These are phyloP conservation scores for Colletes latitarsis DNA, from an alignment of 1,140 invertebrate species.

Conservation along the genomic window DNA sequence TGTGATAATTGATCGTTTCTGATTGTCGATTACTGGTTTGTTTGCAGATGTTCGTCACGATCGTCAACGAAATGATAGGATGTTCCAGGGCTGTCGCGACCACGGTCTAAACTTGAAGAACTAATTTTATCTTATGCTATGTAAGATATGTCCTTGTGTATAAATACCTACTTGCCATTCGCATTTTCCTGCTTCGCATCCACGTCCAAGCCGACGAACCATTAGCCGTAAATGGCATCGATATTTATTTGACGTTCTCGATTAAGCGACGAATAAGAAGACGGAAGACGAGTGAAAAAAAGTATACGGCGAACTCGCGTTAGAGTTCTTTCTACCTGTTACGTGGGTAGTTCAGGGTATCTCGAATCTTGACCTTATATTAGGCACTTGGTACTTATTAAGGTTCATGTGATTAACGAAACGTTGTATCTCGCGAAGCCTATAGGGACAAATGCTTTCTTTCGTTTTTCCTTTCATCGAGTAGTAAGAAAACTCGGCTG, in stretches of 20 bases:
- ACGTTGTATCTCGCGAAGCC: slow-evolving; percentile 46
- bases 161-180: slow-evolving; percentile 63
- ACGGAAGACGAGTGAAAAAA: slow-evolving; percentile 36
- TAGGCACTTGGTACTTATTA: slow-evolving; percentile 69
- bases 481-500: slow-evolving; percentile 58
- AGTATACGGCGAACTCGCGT: slow-evolving; percentile 63
- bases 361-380: slow-evolving; percentile 60
- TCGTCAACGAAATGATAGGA: slow-evolving; percentile 49
- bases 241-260: slow-evolving; percentile 65
- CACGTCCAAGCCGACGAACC: slow-evolving; percentile 61
- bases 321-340: slow-evolving; percentile 49
- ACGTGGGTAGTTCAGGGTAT: slow-evolving; percentile 64
- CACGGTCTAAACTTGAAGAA: slow-evolving; percentile 59
- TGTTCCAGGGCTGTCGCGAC: slow-evolving; percentile 39
- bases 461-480: slow-evolving; percentile 51
- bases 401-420: slow-evolving; percentile 65
- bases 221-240: slow-evolving; percentile 48
- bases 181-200: slow-evolving; percentile 60
- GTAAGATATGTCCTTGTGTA: slow-evolving; percentile 67
- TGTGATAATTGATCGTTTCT: too few relatives aligned
- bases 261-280: slow-evolving; percentile 10
- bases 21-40: background rate
- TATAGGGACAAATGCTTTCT: slow-evolving; percentile 40
- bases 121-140: slow-evolving; percentile 67
- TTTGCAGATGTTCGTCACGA: slow-evolving; percentile 47